These are phyloP conservation scores for Drosophila takahashii DNA, from an alignment of 1,140 invertebrate species.

Conservation along the genomic window DNA sequence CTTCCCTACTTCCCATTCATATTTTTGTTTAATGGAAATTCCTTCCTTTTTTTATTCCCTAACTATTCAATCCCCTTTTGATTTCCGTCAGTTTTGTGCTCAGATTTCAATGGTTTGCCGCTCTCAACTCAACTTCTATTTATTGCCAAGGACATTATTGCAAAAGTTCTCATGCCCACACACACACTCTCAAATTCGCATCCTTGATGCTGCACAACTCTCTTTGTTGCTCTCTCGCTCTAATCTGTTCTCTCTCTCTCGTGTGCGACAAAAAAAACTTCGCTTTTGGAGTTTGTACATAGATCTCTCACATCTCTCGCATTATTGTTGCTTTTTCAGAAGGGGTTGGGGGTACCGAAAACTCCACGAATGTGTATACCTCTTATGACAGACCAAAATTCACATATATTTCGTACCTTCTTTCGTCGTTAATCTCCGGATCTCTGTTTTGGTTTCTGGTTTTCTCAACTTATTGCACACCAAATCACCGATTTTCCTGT, in stretches of 20 bases:
- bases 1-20: background rate
- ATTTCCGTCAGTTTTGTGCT: slow-evolving; percentile 3
- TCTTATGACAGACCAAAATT: slow-evolving; percentile 38
- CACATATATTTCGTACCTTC: slow-evolving; percentile 52
- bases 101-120: slow-evolving; percentile 6
- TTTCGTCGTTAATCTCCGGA: slow-evolving; percentile 20
- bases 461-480: slow-evolving; percentile 61
- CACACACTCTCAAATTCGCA: slow-evolving; percentile 12
- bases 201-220: slow-evolving; percentile 73
- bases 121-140: slow-evolving; percentile 12
- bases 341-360: slow-evolving; percentile 3
- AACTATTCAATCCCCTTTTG: background rate
- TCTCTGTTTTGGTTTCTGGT: slow-evolving; percentile 39
- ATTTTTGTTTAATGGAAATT: background rate
- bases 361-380: slow-evolving; percentile 57
- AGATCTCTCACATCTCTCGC: slow-evolving; percentile 45
- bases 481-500: slow-evolving; percentile 54
- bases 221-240: slow-evolving; percentile 26
- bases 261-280: slow-evolving; percentile 43
- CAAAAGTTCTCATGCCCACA: slow-evolving; percentile 42
- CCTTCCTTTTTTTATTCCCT: background rate
- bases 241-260: slow-evolving; percentile 12
- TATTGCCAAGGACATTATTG: slow-evolving; percentile 58
- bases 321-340: slow-evolving; percentile 35
- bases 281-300: slow-evolving; percentile 44